phyloP scores from a whole-genome alignment of 2,113 vertebrate genomes.

The Coreoperca whiteheadi region DNA sequence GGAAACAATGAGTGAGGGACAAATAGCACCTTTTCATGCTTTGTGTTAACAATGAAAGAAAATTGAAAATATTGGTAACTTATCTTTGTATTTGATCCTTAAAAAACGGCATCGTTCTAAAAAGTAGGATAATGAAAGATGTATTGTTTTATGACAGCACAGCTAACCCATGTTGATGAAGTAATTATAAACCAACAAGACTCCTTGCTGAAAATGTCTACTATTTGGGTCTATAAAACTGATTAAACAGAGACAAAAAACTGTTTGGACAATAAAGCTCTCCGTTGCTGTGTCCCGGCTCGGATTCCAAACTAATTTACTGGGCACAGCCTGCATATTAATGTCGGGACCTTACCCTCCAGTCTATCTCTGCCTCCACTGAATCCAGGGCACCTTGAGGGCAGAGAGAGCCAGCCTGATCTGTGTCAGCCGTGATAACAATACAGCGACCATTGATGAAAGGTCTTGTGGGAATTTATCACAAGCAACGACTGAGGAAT shows the following conservation, averaged over 20 bases:
- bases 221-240: constrained; percentile 50
- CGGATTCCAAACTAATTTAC: constrained; percentile 65
- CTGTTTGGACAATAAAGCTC: constrained; percentile 34
- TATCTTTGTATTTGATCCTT: neutral
- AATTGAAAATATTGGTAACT: no score
- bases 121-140: neutral
- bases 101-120: neutral
- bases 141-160: constrained; percentile 5
- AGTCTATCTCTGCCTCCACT: constrained; percentile 55
- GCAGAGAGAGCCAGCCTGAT: constrained; percentile 64
- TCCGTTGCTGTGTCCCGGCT: constrained; percentile 22
- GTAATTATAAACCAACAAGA: constrained; percentile 43
- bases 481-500: constrained; percentile 74
- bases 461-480: constrained; percentile 78
- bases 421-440: constrained; percentile 76
- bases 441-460: constrained; percentile 76
- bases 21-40: neutral
- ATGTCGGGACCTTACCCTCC: constrained; percentile 59
- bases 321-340: constrained; percentile 69
- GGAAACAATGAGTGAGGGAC: neutral
- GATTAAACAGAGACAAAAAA: constrained; percentile 22
- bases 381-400: constrained; percentile 75
- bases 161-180: constrained; percentile 12
- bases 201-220: constrained; percentile 23
- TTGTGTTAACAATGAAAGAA: neutral